These are phyloP conservation scores for Fragum fragum DNA, from an alignment of 2,888 invertebrate species.

Conservation along the genomic window DNA sequence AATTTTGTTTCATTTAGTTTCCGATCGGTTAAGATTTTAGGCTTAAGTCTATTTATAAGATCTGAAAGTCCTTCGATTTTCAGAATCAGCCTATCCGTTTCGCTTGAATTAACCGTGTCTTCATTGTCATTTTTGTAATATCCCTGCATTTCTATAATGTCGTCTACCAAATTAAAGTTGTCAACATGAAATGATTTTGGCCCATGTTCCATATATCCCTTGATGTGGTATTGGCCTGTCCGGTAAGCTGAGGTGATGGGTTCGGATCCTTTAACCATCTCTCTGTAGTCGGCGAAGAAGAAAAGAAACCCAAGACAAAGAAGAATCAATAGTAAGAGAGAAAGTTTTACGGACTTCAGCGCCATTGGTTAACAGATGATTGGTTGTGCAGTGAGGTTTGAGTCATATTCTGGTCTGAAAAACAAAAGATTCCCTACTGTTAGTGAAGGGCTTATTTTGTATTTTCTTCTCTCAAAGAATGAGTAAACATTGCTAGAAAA, in stretches of 20 bases:
- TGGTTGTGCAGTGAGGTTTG: neutral
- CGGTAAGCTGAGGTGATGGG: neutral
- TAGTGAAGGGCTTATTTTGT: neutral
- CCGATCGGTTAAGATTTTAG: conserved; percentile 15
- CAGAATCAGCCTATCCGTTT: conserved; percentile 3
- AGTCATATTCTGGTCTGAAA: neutral
- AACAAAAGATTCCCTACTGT: too few species aligned
- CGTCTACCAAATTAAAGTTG: conserved; percentile 22
- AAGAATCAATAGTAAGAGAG: neutral
- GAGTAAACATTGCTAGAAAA: too few species aligned
- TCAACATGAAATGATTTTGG: conserved; percentile 27
- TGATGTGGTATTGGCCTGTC: neutral
- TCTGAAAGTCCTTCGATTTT: conserved; percentile 26
- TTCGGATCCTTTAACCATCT: neutral
- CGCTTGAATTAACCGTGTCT: conserved; percentile 12
- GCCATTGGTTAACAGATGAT: neutral
- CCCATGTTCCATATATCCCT: neutral
- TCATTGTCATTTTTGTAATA: neutral
- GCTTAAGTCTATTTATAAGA: conserved; percentile 35
- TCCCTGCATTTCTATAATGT: conserved; percentile 14
- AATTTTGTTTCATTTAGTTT: conserved; percentile 16
- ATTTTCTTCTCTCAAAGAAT: neutral
- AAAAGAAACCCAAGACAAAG: neutral
- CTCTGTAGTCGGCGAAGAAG: conserved; percentile 11
- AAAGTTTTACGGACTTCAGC: neutral